Evolutionary conservation across 2,797 vertebrate genomes (phyloP), one percentile per base, ranked within the genome.

Genomic region (Siniperca undulata): DNA sequence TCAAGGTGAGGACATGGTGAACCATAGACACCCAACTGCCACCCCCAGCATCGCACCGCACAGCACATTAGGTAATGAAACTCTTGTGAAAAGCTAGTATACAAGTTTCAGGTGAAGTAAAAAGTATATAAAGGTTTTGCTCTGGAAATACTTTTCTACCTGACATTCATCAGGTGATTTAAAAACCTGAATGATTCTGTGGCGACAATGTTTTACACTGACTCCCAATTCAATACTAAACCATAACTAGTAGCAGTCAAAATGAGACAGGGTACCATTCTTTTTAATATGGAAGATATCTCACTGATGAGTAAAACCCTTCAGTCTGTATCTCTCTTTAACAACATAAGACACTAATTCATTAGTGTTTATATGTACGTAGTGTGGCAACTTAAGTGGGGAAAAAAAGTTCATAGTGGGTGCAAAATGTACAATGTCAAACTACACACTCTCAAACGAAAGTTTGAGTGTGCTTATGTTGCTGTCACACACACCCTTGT

Each of bases 1-100:
- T 89, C 87, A 86, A 89, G 81, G 88, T 86, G 90, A 90, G 82
- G 90, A 90, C 80, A 81, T 12, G 70, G 40, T 82, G 84, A 91
- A 89, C 77, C 70, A 42, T 50, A 82, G 85, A 86, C 88, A 75
- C 80, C 77, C 44, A n/a, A 22, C 60, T 59, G 75, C 70, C 82
- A 85, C 90, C 90, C 84, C 87, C 88, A 75, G 80, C 84, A 9
- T 53, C 3, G 77, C 84, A 1, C 20, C 34, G 34, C 84, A 73
- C 56, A 75, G 85, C 77, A 70, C 90, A 92, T 94, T 93, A 93
- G 92, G 81, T 93, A 94, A 95, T 94, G 86, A 93, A 86, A 64
- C 69, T 62, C 55, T 42, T 19, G 24, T 77, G 59, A 74, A 83
- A 84, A 73, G 71, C 42, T 0, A 55, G 40, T 50, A 70, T 70